These are phyloP conservation scores for Campoplex nolae DNA, from an alignment of 2,888 invertebrate species.

Conservation along the genomic window DNA sequence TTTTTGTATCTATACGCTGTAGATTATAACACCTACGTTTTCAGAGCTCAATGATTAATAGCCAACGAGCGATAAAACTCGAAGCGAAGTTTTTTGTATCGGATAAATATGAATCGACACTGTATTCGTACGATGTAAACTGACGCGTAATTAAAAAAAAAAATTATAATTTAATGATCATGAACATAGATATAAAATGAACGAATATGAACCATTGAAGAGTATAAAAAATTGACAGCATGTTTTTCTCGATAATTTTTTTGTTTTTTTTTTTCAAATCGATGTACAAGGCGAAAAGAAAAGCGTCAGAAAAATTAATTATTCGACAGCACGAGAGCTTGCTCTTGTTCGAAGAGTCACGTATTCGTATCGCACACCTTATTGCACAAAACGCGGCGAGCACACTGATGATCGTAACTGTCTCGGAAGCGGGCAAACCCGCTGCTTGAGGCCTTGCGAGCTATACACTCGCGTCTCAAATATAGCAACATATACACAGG, in stretches of 20 bases:
- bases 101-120: neutral
- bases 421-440: constrained; percentile 55
- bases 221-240: neutral
- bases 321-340: constrained; percentile 1
- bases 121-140: neutral
- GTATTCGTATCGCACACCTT: constrained; percentile 54
- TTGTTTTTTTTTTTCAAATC: neutral
- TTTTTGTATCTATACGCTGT: constrained; percentile 19
- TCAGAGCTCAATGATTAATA: constrained; percentile 10
- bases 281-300: neutral
- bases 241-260: neutral
- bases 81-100: neutral
- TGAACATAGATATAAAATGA: neutral
- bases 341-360: constrained; percentile 29
- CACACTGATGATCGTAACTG: constrained; percentile 63
- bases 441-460: constrained; percentile 17
- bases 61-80: constrained; percentile 9
- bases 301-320: neutral
- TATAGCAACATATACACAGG: constrained; percentile 26
- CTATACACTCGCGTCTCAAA: constrained; percentile 41
- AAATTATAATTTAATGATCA: neutral
- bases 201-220: neutral
- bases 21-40: constrained; percentile 14
- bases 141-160: neutral
- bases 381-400: constrained; percentile 63